Evolutionary conservation across 2,113 vertebrate species (phyloP).

Genomic region (Ceyx cyanopectus): DNA sequence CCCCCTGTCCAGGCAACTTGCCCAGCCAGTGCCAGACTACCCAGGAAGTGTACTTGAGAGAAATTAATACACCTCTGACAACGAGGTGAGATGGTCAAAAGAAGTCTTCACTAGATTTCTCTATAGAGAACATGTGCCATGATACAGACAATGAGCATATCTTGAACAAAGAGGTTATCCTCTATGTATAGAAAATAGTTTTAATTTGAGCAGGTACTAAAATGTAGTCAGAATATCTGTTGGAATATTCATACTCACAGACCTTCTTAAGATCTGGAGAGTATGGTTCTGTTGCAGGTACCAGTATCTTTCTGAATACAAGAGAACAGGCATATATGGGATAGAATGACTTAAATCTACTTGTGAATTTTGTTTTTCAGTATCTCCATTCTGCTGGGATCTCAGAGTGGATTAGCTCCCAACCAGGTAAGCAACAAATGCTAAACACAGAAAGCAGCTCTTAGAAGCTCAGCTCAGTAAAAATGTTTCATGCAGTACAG

Average conservation of each 20-base stretch:
- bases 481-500: background rate
- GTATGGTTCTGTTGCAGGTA: background rate
- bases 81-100: constrained; percentile 23
- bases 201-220: background rate
- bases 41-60: background rate
- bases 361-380: constrained; percentile 43
- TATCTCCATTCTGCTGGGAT: background rate
- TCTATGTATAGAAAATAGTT: background rate
- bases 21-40: background rate
- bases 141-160: rapidly evolving
- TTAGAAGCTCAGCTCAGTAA: background rate
- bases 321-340: background rate
- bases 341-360: background rate
- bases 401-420: background rate
- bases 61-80: background rate
- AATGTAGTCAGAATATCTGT: background rate
- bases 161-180: background rate
- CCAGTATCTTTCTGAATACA: background rate
- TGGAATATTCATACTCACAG: background rate
- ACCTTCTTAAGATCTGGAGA: background rate
- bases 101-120: background rate
- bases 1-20: background rate
- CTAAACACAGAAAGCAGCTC: background rate
- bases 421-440: constrained; percentile 33
- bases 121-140: rapidly evolving